Conservation (phyloP, 2,888 invertebrate genomes). For the Mythimna vitellina region DNA sequence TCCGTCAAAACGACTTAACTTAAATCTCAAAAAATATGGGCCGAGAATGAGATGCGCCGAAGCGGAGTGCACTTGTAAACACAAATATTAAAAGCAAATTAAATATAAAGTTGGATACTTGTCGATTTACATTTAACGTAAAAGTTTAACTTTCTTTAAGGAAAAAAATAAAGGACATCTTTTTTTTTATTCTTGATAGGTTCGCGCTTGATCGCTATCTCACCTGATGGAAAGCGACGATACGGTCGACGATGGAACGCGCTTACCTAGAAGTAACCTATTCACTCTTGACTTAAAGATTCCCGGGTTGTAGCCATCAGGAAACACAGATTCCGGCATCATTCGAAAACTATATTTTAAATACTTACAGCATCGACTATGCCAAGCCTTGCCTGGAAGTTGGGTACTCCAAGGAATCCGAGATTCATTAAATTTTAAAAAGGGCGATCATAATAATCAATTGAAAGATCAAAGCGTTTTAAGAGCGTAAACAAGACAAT, state of each 20-base stretch:
- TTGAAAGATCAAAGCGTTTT: not conserved
- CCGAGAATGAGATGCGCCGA: constrained; percentile 47
- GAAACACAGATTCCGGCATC: no score
- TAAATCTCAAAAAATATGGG: constrained; percentile 64
- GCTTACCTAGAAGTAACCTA: no score
- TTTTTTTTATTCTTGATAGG: no score
- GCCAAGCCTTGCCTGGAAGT: no score
- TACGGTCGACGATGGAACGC: no score
- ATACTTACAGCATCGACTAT: not conserved
- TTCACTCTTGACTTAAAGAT: no score
- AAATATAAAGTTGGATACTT: constrained; percentile 4
- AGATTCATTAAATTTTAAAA: no score
- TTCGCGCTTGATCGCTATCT: no score
- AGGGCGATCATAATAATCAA: no score
- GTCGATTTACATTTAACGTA: not conserved
- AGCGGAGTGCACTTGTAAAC: constrained; percentile 30
- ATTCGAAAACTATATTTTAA: not conserved
- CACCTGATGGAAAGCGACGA: no score
- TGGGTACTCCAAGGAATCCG: not conserved
- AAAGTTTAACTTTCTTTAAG: constrained; percentile 21
- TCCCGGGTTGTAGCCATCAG: no score
- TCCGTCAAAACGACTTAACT: constrained; percentile 77
- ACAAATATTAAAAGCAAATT: constrained; percentile 31
- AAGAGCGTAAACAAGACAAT: not conserved
- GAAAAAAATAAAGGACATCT: not conserved